phyloP scores from a whole-genome alignment of 2,113 vertebrate genomes.

The Herpetotheres cachinnans region DNA sequence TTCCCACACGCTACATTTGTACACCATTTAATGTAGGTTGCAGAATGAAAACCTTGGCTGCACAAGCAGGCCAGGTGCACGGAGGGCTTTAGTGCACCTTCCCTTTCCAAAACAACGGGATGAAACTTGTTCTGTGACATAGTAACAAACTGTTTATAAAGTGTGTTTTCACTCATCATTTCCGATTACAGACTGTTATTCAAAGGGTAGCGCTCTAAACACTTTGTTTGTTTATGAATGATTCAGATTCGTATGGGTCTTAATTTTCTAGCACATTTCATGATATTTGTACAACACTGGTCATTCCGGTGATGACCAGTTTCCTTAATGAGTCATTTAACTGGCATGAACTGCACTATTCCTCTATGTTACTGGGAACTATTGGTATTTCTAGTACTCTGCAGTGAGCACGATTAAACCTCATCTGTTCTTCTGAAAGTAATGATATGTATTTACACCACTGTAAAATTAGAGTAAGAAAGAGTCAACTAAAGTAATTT shows the following conservation, averaged over 20 bases:
- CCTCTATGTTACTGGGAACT: neutral
- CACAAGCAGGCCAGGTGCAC: constrained; percentile 29
- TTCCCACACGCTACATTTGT: constrained; percentile 16
- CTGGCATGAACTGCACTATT: neutral
- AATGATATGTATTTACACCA: neutral
- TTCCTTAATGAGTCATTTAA: constrained; percentile 23
- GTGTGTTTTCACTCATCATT: constrained; percentile 9
- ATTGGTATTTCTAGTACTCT: neutral
- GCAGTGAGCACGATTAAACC: neutral
- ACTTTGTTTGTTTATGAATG: neutral
- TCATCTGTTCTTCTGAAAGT: neutral
- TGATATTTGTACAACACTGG: neutral
- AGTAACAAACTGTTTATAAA: neutral
- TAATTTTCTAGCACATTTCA: constrained; percentile 25
- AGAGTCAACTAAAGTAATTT: neutral
- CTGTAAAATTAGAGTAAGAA: neutral
- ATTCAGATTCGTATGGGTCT: neutral
- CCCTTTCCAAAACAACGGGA: constrained; percentile 16
- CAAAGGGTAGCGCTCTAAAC: constrained; percentile 17
- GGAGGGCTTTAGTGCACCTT: neutral
- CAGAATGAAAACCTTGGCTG: constrained; percentile 47
- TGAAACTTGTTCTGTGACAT: neutral
- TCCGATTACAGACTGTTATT: constrained; percentile 6
- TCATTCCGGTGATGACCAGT: accelerated
- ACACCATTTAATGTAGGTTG: constrained; percentile 29